Evolutionary conservation across 2,888 invertebrate genomes (phyloP), one percentile per base, ranked within the genome.

Genomic region (Amiota communis): DNA sequence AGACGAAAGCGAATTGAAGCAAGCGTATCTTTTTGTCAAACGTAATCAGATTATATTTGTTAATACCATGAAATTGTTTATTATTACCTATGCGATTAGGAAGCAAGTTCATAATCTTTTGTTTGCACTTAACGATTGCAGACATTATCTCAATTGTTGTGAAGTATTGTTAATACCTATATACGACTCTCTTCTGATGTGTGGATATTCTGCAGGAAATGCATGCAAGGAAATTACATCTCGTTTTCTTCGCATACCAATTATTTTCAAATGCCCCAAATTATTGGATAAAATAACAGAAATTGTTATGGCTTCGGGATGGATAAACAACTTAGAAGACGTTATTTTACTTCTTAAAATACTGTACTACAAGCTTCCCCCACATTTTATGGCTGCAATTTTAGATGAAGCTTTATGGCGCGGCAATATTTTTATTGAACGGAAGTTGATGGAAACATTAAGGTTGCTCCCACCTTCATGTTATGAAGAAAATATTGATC

Each of bases 81-180:
- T 72, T 0, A 51, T 76, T 8, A 15, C 77, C 4, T 83, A 75
- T 59, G 63, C 20, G n/a, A 23, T 17, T 12, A 78, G 77, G 1
- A 49, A 68, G 0, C 72, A 77, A 63, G 6, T 12, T 0, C 10
- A 12, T 0, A 17, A 77, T 13, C 13, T 84, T 1, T 0, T 76
- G 8, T 71, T 73, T 15, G 76, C 79, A 74, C 47, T 84, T 8
- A 2, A 56, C 8, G 77, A 81, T 71, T 79, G 78, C 17, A 15
- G 47, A 0, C 48, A 76, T 0, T 84, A 83, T 59, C 63, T 17
- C 12, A 8, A 15, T 2, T 46, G 48, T 0, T 2, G 75, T 56
- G 75, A 51, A 0, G 71, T 69, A 1, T 36, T 73, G n/a, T 0
- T 80, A 0, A 1, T 0, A 0, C 56, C 74, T 0, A 46, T 78